Base-by-base conservation (phyloP, 2,888 invertebrate genomes). In the Hydroisotoma schaefferi region DNA sequence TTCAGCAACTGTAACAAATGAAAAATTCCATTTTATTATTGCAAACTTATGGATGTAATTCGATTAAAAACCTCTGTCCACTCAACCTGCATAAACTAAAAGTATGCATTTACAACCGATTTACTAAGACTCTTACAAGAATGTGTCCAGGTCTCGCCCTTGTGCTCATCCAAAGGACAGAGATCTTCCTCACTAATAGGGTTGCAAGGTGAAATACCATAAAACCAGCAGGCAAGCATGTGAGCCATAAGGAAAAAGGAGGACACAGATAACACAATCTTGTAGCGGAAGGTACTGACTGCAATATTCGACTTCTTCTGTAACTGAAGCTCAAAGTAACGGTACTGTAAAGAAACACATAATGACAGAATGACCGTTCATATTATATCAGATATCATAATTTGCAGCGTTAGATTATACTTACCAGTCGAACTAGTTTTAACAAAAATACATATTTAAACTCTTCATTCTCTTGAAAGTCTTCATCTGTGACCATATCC, bases 231-330 rank as follows among this genome's bases (percentile, higher is more conserved):
- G 10, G 69, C 63, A 8, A 71, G n/a, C n/a, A 59, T 28, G 51
- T 71, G 71, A 26, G 63, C 67, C 65, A 69, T 67, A 6, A 69
- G 55, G 28, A 55, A 59, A 51, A 71, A 71, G 4, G 59, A 63
- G 1, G 68, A 55, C 2, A 68, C 60, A 1, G 69, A 68, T 6
- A 71, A 29, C 0, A 60, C 60, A 10, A 71, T 56, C 26, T 71
- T 65, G 57, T 64, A 67, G 12, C 61, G 47, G 55, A 71, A 68
- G 1, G 62, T 67, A 23, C 65, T 62, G 6, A 67, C 55, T 10
- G 57, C 28, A 1, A 71, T 54, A 27, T 68, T 64, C 37, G 64
- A 59, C 33, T 63, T 67, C 37, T 60, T 40, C 15, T 44, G 44
- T 1, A 62, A 12, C 10, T 62, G 59, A 12, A 55, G 33, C 22